phyloP scores from a whole-genome alignment of 2,888 invertebrate genomes.

The Ptychoptera albimana region DNA sequence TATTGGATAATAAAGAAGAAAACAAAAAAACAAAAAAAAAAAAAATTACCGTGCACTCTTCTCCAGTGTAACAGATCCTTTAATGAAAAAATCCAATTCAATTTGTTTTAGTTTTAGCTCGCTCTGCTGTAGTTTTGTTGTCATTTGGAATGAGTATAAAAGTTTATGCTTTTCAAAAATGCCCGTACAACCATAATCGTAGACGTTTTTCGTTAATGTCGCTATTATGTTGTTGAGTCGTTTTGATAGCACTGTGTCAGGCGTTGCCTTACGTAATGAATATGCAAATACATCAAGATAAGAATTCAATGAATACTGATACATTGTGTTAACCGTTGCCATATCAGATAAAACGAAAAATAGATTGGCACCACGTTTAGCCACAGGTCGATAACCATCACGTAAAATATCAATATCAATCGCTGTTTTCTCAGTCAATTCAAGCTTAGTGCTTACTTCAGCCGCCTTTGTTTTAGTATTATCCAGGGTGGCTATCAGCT shows the following conservation, averaged over 20 bases:
- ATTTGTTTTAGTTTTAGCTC: constrained; percentile 42
- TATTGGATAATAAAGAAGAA: background rate
- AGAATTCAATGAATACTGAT: constrained; percentile 75
- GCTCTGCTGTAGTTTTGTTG: constrained; percentile 64
- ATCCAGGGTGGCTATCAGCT: constrained; percentile 70
- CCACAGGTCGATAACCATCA: constrained; percentile 73
- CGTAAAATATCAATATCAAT: constrained; percentile 67
- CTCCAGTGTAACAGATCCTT: constrained; percentile 65
- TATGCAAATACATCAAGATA: constrained; percentile 73
- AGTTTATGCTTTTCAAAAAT: constrained; percentile 86
- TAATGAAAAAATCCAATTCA: constrained; percentile 82
- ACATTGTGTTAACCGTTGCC: constrained; percentile 80
- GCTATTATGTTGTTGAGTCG: constrained; percentile 68
- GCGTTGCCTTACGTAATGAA: constrained; percentile 66
- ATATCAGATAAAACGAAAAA: constrained; percentile 85
- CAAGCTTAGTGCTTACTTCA: constrained; percentile 69
- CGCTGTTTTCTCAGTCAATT: constrained; percentile 57
- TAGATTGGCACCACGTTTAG: constrained; percentile 72
- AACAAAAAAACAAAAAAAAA: background rate
- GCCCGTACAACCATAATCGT: constrained; percentile 83
- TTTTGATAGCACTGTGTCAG: constrained; percentile 57
- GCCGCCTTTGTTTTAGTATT: constrained; percentile 76
- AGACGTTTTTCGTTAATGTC: constrained; percentile 73
- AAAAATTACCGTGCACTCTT: constrained; percentile 35
- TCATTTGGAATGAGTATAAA: constrained; percentile 82